Evolutionary conservation across 2,113 vertebrate species (phyloP), one percentile per base, ranked within the genome.

Genomic region (Cinclus cinclus): DNA sequence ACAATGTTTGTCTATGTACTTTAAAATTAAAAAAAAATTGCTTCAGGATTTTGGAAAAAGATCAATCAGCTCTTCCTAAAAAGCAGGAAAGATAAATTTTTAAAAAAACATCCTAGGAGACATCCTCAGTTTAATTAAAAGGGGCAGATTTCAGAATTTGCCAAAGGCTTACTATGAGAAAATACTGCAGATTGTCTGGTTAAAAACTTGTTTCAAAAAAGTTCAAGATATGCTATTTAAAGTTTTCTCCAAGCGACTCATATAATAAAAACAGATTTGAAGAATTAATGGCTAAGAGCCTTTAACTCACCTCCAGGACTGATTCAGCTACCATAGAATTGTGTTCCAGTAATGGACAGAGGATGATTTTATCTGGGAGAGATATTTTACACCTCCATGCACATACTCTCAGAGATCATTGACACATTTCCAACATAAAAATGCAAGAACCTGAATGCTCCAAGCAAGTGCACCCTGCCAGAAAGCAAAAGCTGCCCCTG

Each of bases 161-260:
- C 68, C 52, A 75, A 73, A 47, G 41, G 42, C 68, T 90, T 75
- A 14, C 39, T 27, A 6, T 24, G 59, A 87, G 59, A 86, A 94
- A 92, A 69, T 33, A 41, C 49, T 73, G 41, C 74, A 60, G 67
- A 85, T 21, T 33, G 31, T 41, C 87, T 81, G 53, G 9, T 46
- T 82, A 41, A 82, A 75, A 91, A 58, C 41, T 53, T 49, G 10
- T 23, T 83, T 95, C 53, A 67, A 68, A 70, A 65, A 87, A 84
- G 11, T 87, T 73, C 58, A 87, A 84, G 77, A 75, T 64, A 85
- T 5, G 52, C 87, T 94, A 95, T 82, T 96, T 87, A 79, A 92
- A 92, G 65, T 55, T 93, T 89, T 89, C 92, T 89, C 58, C 81
- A 95, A 94, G 46, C 94, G 87, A 97, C 53, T 96, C 94, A 91